Conservation (phyloP, 2,113 vertebrate species). For the Scartelaos histophorus region DNA sequence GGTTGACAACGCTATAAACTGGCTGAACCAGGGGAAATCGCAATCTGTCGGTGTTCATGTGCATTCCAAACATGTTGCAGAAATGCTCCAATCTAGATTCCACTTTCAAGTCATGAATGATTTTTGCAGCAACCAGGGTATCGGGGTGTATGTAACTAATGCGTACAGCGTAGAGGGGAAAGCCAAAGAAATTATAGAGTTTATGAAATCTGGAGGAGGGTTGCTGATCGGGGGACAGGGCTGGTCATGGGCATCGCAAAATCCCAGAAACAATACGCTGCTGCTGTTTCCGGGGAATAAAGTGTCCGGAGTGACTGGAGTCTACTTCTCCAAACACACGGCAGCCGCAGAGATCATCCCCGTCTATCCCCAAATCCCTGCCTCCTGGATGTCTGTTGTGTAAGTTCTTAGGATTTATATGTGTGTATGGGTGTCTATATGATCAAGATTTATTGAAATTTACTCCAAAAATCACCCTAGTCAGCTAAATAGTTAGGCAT, state of each 20-base stretch:
- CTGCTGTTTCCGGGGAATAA: constrained; percentile 84
- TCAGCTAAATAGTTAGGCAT: too few relatives aligned
- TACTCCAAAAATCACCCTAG: too few relatives aligned
- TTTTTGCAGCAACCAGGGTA: constrained; percentile 49
- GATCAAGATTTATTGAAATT: too few relatives aligned
- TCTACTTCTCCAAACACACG: constrained; percentile 82
- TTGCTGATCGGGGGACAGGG: constrained; percentile 86
- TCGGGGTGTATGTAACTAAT: constrained; percentile 81
- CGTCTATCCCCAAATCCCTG: constrained; percentile 81
- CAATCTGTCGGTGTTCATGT: constrained; percentile 74
- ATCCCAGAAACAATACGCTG: constrained; percentile 77
- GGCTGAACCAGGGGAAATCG: constrained; percentile 78
- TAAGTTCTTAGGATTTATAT: constrained; percentile 63
- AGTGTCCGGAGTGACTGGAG: constrained; percentile 83
- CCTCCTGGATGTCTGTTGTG: constrained; percentile 78
- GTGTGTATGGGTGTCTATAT: too few relatives aligned
- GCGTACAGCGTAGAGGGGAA: constrained; percentile 72
- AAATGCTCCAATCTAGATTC: constrained; percentile 67
- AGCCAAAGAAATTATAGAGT: constrained; percentile 73
- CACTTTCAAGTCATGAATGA: constrained; percentile 52
- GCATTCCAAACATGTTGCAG: constrained; percentile 58
- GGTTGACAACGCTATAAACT: constrained; percentile 81
- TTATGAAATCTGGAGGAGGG: constrained; percentile 83
- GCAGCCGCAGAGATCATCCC: constrained; percentile 73
- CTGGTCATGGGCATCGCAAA: constrained; percentile 78